Base-by-base conservation (phyloP, 2,113 vertebrate species). In the Ailurus styani region DNA sequence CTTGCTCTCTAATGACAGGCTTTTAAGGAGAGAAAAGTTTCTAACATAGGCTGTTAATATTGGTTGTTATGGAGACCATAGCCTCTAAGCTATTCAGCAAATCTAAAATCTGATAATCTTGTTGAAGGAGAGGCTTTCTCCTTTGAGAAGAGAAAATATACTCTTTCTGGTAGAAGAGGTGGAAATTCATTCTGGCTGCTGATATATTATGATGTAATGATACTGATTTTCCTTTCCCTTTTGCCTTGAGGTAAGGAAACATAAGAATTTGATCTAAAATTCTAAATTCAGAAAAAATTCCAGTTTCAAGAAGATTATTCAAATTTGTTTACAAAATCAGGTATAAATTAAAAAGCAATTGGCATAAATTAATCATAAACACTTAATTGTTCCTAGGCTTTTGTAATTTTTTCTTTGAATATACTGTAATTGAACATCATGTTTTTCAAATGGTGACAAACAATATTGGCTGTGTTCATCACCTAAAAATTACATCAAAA, bases 11-110 rank as follows among this genome's bases (percentile, higher is more conserved):
- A 84, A 93, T 75, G 82, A 90, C 34, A 85, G 27, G 34, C 47
- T 85, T 95, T 96, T 68, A 95, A 73, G 86, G n/a, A 81, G 62
- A 88, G 93, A 93, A 85, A 87, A 29, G 18, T 95, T 97, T 95
- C 83, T 45, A 88, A 20, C 29, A 81, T 52, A 85, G 77, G 55
- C 57, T 93, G 50, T 93, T 81, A 88, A 93, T 75, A 50, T 42
- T 84, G 68, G 89, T 93, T 96, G 96, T 87, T 96, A 97, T 95
- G 96, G 90, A 96, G 42, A 97, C 62, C n/a, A 85, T 15, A 47
- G 47, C 55, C 77, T 87, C 23, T 87, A 72, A 83, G 66, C 62
- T 93, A 86, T 94, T 95, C 87, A 97, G 72, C 54, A 66, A 70
- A 66, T 78, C 66, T 93, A 91, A 62, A 92, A 83, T 75, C 62